These are phyloP conservation scores for Ambastaia sidthimunki DNA, from an alignment of 2,797 vertebrate genomes.

Conservation along the genomic window DNA sequence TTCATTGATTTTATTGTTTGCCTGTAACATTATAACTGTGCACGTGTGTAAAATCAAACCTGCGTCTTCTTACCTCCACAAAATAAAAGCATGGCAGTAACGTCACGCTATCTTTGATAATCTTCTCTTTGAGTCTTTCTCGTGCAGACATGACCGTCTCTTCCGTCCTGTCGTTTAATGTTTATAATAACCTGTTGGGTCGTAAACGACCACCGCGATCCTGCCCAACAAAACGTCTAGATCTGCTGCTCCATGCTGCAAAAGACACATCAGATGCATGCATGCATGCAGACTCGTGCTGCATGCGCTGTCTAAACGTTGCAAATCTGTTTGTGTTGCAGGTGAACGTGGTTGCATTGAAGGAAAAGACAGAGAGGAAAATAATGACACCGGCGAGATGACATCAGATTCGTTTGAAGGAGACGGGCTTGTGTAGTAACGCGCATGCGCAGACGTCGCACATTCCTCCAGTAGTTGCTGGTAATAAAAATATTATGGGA, in stretches of 20 bases:
- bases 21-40: not conserved
- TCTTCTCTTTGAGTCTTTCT: constrained; percentile 82
- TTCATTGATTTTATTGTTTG: no score
- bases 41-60: not conserved
- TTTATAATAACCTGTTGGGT: constrained; percentile 57
- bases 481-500: not conserved
- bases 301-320: constrained; percentile 3
- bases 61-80: constrained; percentile 86
- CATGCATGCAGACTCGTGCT: constrained; percentile 20
- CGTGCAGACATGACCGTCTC: constrained; percentile 84
- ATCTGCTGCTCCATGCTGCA: constrained; percentile 73
- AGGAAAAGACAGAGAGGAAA: constrained; percentile 25
- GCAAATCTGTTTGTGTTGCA: not conserved
- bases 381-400: constrained; percentile 40
- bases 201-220: constrained; percentile 61
- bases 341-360: not conserved
- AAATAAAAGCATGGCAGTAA: constrained; percentile 97
- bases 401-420: constrained; percentile 33
- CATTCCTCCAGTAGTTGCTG: constrained; percentile 34
- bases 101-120: constrained; percentile 93
- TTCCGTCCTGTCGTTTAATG: constrained; percentile 51
- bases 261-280: constrained; percentile 63
- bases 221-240: constrained; percentile 59
- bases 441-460: constrained; percentile 47
- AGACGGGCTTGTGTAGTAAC: not conserved